Percentiles rank a stretch among this genome's conserved stretches.
Evolutionary conservation across 2,797 vertebrate genomes (phyloP).

Genomic region (Okamejei kenojei): DNA sequence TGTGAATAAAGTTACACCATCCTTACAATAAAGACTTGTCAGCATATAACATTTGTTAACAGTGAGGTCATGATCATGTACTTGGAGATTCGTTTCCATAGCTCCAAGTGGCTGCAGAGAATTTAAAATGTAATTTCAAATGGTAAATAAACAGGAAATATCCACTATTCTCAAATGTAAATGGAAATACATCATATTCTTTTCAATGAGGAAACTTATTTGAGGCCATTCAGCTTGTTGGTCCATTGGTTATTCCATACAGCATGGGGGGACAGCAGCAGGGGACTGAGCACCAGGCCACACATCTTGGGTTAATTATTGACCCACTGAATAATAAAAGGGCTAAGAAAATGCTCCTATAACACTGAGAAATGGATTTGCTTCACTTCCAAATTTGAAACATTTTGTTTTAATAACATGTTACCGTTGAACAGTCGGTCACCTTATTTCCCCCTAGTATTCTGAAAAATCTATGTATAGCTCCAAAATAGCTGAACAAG

Average conservation of each 20-base stretch:
- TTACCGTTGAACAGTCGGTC: conserved; percentile 44
- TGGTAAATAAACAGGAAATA: not conserved
- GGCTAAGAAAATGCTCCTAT: not conserved
- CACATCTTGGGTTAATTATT: not conserved
- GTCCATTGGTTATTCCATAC: not conserved
- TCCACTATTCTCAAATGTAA: not conserved
- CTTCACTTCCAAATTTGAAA: not conserved
- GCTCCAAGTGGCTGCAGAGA: not conserved
- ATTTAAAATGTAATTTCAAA: not conserved
- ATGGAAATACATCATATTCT: not conserved
- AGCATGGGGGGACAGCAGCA: not conserved
- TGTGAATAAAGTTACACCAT: not conserved
- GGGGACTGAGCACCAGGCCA: not conserved
- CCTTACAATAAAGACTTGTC: not conserved
- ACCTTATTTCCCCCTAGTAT: conserved; percentile 54
- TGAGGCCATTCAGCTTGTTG: not conserved
- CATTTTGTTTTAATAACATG: conserved; percentile 60
- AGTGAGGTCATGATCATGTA: not conserved
- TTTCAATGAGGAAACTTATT: not conserved
- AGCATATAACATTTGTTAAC: not conserved
- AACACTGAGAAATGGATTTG: not conserved
- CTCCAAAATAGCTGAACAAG: not conserved
- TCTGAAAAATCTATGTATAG: conserved; percentile 49
- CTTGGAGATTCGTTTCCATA: not conserved
- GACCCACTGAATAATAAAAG: not conserved